Conservation (phyloP, 2,113 vertebrate genomes). For the Formicarius rufipectus region DNA sequence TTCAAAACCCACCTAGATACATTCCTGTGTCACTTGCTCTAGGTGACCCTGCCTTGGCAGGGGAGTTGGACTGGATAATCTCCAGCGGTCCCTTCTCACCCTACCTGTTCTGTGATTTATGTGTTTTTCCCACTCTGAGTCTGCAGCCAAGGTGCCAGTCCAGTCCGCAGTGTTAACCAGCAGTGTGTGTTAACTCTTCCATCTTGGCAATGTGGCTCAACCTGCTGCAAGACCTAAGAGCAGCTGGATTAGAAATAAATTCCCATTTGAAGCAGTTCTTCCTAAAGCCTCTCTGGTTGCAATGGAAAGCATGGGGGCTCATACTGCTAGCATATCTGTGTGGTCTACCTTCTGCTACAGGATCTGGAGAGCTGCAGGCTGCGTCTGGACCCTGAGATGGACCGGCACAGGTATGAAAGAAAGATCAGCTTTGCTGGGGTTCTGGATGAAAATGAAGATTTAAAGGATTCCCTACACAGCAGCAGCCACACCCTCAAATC, state of each 20-base stretch:
- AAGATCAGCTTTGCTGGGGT: constrained; percentile 99
- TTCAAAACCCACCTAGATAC: not conserved
- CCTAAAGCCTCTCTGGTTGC: not conserved
- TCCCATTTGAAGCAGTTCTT: not conserved
- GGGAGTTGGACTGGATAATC: not conserved
- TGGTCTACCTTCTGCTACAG: constrained; percentile 62
- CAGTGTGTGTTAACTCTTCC: not conserved
- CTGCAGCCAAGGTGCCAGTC: not conserved
- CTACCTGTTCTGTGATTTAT: not conserved
- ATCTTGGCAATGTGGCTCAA: not conserved
- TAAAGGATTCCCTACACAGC: constrained; percentile 95
- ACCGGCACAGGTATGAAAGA: constrained; percentile 95
- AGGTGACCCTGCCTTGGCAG: not conserved
- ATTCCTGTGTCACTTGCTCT: not conserved
- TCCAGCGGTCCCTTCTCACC: not conserved
- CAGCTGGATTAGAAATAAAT: not conserved
- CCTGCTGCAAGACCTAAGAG: not conserved
- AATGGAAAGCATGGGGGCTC: not conserved
- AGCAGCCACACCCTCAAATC: constrained; percentile 99
- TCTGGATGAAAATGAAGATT: constrained; percentile 93
- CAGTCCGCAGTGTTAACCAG: not conserved
- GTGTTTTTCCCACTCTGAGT: not conserved
- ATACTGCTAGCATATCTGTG: not conserved
- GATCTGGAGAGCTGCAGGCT: constrained; percentile 93
- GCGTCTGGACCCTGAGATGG: constrained; percentile 92